A percentile compares a stretch with the other conserved stretches of the same genome.
These are phyloP conservation scores for Chaetops frenatus DNA, from an alignment of 2,113 vertebrate species.

Conservation along the genomic window DNA sequence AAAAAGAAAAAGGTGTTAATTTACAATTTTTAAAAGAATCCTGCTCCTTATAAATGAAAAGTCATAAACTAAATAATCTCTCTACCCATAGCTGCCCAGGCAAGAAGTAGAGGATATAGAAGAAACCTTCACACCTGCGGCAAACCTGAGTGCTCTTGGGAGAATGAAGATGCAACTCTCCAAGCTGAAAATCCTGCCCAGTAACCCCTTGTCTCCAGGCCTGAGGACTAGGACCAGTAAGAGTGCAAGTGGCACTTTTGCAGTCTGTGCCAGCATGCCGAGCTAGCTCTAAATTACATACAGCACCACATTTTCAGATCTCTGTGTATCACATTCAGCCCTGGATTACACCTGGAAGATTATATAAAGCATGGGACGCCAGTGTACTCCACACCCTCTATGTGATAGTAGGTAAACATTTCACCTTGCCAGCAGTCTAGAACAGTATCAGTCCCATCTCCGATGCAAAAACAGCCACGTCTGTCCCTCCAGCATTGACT, in stretches of 20 bases:
- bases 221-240: background rate
- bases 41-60: background rate
- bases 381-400: background rate
- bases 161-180: background rate
- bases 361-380: background rate
- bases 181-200: background rate
- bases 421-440: background rate
- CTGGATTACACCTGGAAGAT: background rate
- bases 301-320: background rate
- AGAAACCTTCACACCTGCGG: background rate
- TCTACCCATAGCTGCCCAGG: background rate
- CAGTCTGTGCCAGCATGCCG: background rate
- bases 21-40: background rate
- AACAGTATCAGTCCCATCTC: background rate
- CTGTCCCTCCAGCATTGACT: background rate
- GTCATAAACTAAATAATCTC: background rate
- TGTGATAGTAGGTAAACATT: accelerated
- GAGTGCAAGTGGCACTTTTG: background rate
- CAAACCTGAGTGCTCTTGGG: background rate
- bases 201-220: background rate
- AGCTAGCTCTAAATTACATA: background rate
- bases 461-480: background rate
- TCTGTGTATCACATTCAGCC: background rate
- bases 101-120: background rate
- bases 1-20: background rate